Base-by-base conservation (phyloP, 2,113 vertebrate genomes). In the Rhinoptilus africanus region DNA sequence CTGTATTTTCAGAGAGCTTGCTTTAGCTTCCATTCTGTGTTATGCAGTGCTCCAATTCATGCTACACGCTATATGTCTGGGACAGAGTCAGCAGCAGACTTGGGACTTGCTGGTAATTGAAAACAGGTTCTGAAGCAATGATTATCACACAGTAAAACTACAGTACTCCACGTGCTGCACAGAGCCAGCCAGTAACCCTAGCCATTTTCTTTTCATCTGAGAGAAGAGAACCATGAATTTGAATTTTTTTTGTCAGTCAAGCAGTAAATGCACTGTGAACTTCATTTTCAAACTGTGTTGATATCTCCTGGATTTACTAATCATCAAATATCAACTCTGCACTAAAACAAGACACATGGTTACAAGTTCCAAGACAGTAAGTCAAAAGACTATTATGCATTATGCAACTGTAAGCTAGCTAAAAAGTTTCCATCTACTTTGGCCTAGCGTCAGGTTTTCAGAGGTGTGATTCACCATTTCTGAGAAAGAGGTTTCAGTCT, bases 91-190 rank as follows among this genome's bases (percentile, higher is more conserved):
- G 89, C 54, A 94, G 88, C 41, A 57, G 71, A 78, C 71, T 74
- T 91, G 60, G 76, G 85, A 95, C 86, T 86, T 94, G 51, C 54
- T 92, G 37, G 64, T 96, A 97, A 97, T 96, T 96, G 93, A 84
- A 97, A 97, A 94, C 94, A 97, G 95, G 74, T 89, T 97, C 88
- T 69, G 88, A 97, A 96, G 84, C 74, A 95, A 59, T 85, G 66
- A 92, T 96, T 85, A 94, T 85, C 83, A 89, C 75, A 80, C 43
- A 93, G 85, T 85, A 85, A 86, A 97, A 85, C 39, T 92, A 89
- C 69, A 96, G 84, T 85, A 45, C 78, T 95, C 67, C 92, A 86
- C 39, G 4, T 88, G 73, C 88, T 84, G 37, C 78, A 86, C 62
- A 91, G 56, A 95, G 82, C 77, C 90, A 93, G 72, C 5, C 92